Percentiles rank a stretch among this genome's conserved stretches.
Conservation (phyloP, 2,113 vertebrate genomes). For the Psilopogon haemacephalus region DNA sequence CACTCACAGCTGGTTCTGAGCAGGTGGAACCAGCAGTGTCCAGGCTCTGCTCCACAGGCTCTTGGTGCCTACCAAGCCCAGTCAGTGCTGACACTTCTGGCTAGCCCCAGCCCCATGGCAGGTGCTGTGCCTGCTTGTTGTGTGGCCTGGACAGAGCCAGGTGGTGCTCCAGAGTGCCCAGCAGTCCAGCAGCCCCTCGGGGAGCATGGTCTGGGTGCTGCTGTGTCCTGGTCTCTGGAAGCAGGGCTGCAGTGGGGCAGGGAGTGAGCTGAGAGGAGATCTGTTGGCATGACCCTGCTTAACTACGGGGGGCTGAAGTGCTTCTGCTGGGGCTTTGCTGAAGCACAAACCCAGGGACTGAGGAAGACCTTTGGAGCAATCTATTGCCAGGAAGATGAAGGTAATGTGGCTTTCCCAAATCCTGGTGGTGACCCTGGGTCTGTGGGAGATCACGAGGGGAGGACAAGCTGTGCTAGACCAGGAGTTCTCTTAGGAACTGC, state of each 20-base stretch:
- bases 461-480: not conserved
- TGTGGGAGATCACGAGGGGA: not conserved
- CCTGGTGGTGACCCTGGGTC: not conserved
- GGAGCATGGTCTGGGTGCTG: not conserved
- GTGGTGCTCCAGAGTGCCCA: not conserved
- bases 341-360: not conserved
- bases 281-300: rapidly evolving
- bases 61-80: not conserved
- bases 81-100: not conserved
- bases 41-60: not conserved
- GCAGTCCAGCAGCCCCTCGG: not conserved
- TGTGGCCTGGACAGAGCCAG: not conserved
- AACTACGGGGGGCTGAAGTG: not conserved
- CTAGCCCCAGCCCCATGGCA: not conserved
- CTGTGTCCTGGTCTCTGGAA: not conserved
- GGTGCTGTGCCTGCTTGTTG: not conserved
- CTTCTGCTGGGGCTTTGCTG: not conserved
- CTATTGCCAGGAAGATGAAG: not conserved
- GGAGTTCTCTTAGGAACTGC: not conserved
- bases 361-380: not conserved
- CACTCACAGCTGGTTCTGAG: not conserved
- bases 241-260: not conserved
- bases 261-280: not conserved
- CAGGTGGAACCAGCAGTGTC: not conserved
- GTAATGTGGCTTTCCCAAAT: not conserved